phyloP scores from a whole-genome alignment of 2,888 invertebrate species.

The Ligdia adustata region DNA sequence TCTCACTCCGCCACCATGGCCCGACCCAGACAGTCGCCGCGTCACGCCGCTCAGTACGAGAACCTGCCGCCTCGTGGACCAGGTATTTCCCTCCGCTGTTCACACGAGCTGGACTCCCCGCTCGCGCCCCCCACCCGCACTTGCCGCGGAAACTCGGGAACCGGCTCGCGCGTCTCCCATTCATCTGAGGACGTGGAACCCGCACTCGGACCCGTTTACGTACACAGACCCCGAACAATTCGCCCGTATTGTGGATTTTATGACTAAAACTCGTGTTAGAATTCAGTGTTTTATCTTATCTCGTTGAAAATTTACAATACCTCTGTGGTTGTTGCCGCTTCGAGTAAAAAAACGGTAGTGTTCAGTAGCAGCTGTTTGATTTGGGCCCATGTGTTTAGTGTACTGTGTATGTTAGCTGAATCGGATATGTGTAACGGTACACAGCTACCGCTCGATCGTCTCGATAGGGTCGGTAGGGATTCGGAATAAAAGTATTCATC shows the following conservation, averaged over 20 bases:
- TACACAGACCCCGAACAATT: not conserved
- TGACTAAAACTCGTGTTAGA: slow-evolving; percentile 27
- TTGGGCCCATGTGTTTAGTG: slow-evolving; percentile 1
- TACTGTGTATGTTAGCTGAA: not conserved
- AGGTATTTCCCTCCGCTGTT: slow-evolving; percentile 55
- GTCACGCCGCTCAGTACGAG: slow-evolving; percentile 71
- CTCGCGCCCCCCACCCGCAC: not conserved
- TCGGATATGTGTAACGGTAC: slow-evolving; percentile 21
- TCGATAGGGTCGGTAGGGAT: no score
- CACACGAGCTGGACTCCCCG: not conserved
- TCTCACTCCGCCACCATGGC: slow-evolving; percentile 78
- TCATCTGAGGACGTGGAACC: slow-evolving; percentile 25
- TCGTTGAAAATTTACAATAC: slow-evolving; percentile 8
- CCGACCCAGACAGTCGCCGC: slow-evolving; percentile 79
- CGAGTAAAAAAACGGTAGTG: slow-evolving; percentile 8
- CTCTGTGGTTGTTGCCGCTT: slow-evolving; percentile 9
- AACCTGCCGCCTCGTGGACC: slow-evolving; percentile 78
- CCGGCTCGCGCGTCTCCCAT: slow-evolving; percentile 18
- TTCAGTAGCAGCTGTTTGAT: slow-evolving; percentile 30
- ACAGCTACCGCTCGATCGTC: not conserved
- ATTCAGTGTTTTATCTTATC: slow-evolving; percentile 27
- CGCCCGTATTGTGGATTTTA: slow-evolving; percentile 17
- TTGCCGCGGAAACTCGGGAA: slow-evolving; percentile 3
- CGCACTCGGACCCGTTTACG: slow-evolving; percentile 4
- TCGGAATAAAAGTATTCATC: no score